Base-by-base conservation (phyloP, 53 echinoderm and acorn worm genomes). In the Actinopyga echinites region DNA sequence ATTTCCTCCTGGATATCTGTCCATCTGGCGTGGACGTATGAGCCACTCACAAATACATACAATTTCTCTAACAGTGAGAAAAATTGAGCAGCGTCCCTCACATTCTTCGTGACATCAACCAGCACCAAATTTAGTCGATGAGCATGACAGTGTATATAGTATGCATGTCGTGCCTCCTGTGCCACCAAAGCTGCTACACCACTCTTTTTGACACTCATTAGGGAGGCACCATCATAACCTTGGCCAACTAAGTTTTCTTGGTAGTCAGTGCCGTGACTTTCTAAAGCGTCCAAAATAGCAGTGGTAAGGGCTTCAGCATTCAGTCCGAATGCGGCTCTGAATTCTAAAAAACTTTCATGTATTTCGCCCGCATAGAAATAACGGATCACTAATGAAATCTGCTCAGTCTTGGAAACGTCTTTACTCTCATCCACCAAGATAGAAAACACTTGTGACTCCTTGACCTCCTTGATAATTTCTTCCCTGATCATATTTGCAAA, bases 101-200 rank as follows among this genome's bases (percentile, higher is more conserved):
- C 77, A 60, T 44, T 26, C 38, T 65, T 65, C 44, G 34, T 44
- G n/a, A 77, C 77, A 57, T 85, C 85, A 63, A 79, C 77, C 13
- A 79, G 60, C 40, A 85, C 85, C 44, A 85, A 77, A 36, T 85
- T 85, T 24, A 85, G 43, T 13, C 60, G 57, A 59, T 85, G 85
- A n/a, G 75, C 75, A 37, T 74, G 74, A 60, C 85, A 85, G 69
- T 85, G 85, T 17, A 85, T 55, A 74, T 84, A 84, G 54, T 66
- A 84, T 21, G 85, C 74, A 79, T 79, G 22, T 57, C 21, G 64
- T 66, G 83, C 69, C 69, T 65, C 66, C 44, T 83, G 8, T 73
- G 33, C 62, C 22, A 68, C 53, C 20, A 29, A 30, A 64, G 65
- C 62, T 43, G 68, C 83, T 69, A 83, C 83, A 23, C 69, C 83